Conservation (phyloP, 2,113 vertebrate genomes). For the Channa maculata region DNA sequence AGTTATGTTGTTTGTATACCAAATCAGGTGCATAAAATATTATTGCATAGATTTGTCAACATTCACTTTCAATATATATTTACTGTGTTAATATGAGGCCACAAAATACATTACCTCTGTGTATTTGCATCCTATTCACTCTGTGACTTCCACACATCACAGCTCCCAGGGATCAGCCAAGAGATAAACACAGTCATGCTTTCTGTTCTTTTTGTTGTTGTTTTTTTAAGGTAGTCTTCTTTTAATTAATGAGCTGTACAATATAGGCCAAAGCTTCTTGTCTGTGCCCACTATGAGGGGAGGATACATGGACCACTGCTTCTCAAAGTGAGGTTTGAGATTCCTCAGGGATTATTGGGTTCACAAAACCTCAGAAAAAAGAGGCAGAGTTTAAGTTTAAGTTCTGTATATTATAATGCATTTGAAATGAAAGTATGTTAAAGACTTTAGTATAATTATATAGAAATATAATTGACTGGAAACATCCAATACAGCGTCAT, state of each 20-base stretch:
- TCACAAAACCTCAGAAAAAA: background rate
- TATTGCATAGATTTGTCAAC: no score
- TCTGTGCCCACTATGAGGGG: constrained; percentile 35
- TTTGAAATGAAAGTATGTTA: constrained; percentile 19
- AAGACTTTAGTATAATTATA: background rate
- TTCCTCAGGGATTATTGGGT: constrained; percentile 36
- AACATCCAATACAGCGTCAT: background rate
- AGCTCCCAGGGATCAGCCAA: constrained; percentile 27
- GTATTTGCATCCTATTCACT: constrained; percentile 3
- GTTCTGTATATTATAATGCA: constrained; percentile 18
- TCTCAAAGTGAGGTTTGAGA: constrained; percentile 25
- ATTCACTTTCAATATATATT: no score
- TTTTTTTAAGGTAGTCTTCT: constrained; percentile 64
- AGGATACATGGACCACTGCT: constrained; percentile 47
- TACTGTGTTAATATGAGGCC: no score
- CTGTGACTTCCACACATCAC: constrained; percentile 18
- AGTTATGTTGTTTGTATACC: no score
- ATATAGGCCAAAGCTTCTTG: constrained; percentile 71
- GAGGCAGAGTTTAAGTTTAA: constrained; percentile 32
- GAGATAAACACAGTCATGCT: constrained; percentile 50
- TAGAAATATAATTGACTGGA: background rate
- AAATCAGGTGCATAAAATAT: no score
- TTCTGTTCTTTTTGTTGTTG: constrained; percentile 16
- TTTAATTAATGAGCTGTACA: constrained; percentile 75
- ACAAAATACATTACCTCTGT: background rate